Percentiles rank a stretch among this genome's conserved stretches.
Evolutionary conservation across 92 coral and sea anemone species (phyloP).

Genomic region (Phymanthus crucifer): DNA sequence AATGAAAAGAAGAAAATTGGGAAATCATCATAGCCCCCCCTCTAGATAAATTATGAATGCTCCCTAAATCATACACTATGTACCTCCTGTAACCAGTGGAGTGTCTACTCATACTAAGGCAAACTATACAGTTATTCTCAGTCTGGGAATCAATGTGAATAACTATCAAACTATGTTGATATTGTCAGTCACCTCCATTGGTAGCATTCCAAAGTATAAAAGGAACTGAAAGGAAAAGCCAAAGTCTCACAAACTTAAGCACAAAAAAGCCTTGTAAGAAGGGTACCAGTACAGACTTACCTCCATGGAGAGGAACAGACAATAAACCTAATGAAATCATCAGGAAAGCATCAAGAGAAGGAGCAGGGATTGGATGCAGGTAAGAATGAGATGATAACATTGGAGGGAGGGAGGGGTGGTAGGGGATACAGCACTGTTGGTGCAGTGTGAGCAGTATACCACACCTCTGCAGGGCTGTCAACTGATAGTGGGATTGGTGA

Average conservation of each 20-base stretch:
- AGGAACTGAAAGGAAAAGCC: conserved; percentile 44
- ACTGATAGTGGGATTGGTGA: too few species aligned
- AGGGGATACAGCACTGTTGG: too few species aligned
- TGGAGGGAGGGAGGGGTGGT: too few species aligned
- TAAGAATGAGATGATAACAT: neutral
- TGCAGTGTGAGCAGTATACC: too few species aligned
- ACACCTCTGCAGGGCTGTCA: too few species aligned
- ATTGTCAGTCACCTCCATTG: conserved; percentile 53
- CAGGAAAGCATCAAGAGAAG: conserved; percentile 56
- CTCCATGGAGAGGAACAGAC: conserved; percentile 80
- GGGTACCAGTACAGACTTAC: conserved; percentile 41
- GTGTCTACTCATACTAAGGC: too few species aligned
- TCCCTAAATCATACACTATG: too few species aligned
- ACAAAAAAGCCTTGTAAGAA: conserved; percentile 43
- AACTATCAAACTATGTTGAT: neutral
- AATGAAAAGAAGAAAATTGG: too few species aligned
- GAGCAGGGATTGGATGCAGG: conserved; percentile 72
- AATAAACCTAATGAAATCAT: conserved; percentile 67
- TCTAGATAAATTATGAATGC: too few species aligned
- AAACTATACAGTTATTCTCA: too few species aligned
- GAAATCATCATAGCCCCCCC: too few species aligned
- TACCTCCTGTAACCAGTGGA: too few species aligned
- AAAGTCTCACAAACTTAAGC: conserved; percentile 64
- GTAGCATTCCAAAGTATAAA: neutral
- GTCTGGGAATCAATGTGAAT: neutral